Percentiles rank a stretch among this genome's conserved stretches.
Conservation (phyloP, 2,888 invertebrate genomes). For the Cerastis rubricosa region DNA sequence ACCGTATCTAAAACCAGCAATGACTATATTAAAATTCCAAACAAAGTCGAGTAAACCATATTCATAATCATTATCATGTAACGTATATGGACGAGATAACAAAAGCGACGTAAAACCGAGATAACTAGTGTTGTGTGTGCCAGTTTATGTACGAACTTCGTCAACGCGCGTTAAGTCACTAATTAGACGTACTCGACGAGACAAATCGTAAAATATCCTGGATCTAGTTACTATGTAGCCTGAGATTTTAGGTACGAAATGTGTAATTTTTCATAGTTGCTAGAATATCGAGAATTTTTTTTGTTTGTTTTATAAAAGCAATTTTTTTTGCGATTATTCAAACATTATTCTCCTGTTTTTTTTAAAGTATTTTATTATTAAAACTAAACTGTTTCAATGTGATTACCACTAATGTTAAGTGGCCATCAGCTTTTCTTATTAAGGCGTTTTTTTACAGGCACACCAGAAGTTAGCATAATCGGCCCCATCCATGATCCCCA, state of each 20-base stretch:
- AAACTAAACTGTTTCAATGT: not conserved
- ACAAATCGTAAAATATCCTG: conserved; percentile 63
- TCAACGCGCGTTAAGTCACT: conserved; percentile 63
- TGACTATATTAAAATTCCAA: not conserved
- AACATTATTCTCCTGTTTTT: not conserved
- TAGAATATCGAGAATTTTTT: not conserved
- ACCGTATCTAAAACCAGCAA: not conserved
- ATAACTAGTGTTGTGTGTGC: conserved; percentile 44
- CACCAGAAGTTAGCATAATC: not conserved
- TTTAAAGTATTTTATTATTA: not conserved
- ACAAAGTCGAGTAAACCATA: conserved; percentile 11
- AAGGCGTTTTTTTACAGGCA: not conserved
- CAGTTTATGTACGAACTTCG: conserved; percentile 58
- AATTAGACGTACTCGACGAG: conserved; percentile 60
- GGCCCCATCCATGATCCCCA: no score
- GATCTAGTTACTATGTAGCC: conserved; percentile 59
- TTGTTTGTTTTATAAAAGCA: not conserved
- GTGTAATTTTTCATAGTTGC: not conserved
- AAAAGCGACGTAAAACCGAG: conserved; percentile 44
- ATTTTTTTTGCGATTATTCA: not conserved
- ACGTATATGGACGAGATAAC: conserved; percentile 30
- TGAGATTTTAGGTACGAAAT: not conserved
- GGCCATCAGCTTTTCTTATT: not conserved
- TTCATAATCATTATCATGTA: conserved; percentile 31
- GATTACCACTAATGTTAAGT: not conserved